Percentiles rank a stretch among this genome's conserved stretches.
Evolutionary conservation across 2,113 vertebrate genomes (phyloP).

Genomic region (Pycnonotus jocosus): DNA sequence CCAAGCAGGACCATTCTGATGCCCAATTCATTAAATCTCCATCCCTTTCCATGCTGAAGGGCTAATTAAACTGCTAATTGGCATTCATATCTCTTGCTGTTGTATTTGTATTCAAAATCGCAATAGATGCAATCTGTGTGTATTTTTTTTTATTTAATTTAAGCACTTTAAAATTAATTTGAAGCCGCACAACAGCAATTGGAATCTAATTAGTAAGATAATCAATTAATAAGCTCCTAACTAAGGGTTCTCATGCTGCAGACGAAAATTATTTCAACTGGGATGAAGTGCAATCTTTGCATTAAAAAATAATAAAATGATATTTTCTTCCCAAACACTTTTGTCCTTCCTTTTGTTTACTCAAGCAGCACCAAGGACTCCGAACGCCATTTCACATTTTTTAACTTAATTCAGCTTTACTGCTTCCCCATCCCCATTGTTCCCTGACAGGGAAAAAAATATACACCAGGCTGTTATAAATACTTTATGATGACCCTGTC

Average conservation of each 20-base stretch:
- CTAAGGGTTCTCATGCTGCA: neutral
- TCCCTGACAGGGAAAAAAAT: constrained; percentile 32
- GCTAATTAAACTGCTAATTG: constrained; percentile 41
- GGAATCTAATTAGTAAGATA: constrained; percentile 35
- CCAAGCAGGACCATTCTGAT: neutral
- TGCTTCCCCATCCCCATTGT: constrained; percentile 21
- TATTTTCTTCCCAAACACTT: neutral
- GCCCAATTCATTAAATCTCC: neutral
- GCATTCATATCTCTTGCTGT: constrained; percentile 12
- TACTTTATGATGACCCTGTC: constrained; percentile 58
- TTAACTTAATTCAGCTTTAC: constrained; percentile 59
- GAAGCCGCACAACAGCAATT: neutral
- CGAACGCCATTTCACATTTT: constrained; percentile 42
- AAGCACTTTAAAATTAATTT: constrained; percentile 44
- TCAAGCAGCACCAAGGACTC: neutral
- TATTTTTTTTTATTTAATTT: neutral
- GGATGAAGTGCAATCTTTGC: neutral
- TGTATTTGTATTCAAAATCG: constrained; percentile 39
- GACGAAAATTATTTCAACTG: neutral
- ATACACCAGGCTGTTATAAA: constrained; percentile 42
- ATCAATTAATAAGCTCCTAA: constrained; percentile 53
- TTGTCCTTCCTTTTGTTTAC: constrained; percentile 12
- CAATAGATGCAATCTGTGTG: constrained; percentile 13
- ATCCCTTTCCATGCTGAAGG: neutral
- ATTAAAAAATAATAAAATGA: neutral